Conservation (phyloP, 1,140 invertebrate genomes). For the Chelonus insularis region DNA sequence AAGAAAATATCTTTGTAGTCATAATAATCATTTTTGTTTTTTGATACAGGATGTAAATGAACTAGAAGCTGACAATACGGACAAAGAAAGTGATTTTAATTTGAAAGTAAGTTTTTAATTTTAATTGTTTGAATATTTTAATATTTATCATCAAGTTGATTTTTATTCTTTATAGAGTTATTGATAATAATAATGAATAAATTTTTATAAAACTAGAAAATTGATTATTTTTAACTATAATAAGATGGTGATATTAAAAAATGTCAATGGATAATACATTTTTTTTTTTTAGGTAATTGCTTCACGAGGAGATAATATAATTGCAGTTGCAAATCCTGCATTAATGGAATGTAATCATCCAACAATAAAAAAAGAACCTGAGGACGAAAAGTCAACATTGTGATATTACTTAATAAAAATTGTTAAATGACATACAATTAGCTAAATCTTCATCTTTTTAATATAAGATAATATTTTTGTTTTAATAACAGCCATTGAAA, state of each 20-base stretch:
- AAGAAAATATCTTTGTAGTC: no score
- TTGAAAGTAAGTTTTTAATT: slow-evolving; percentile 51
- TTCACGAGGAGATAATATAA: slow-evolving; percentile 81
- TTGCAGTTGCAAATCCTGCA: slow-evolving; percentile 84
- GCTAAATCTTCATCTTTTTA: not conserved
- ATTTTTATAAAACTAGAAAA: no score
- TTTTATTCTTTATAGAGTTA: no score
- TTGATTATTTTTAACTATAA: no score
- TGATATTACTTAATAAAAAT: slow-evolving; percentile 41
- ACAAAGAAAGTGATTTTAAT: slow-evolving; percentile 57
- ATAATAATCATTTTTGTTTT: slow-evolving; percentile 10
- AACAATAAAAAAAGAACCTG: slow-evolving; percentile 56
- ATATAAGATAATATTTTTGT: not conserved
- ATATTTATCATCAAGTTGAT: slow-evolving; percentile 24
- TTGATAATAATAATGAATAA: no score
- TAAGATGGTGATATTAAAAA: no score
- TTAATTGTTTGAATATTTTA: slow-evolving; percentile 10
- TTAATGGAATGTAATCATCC: slow-evolving; percentile 61
- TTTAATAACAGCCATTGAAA: no score
- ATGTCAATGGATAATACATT: no score
- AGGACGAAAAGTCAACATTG: slow-evolving; percentile 47
- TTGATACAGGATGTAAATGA: slow-evolving; percentile 48
- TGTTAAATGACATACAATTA: slow-evolving; percentile 9
- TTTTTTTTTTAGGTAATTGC: slow-evolving; percentile 70
- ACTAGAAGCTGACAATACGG: slow-evolving; percentile 47